Percentiles rank a stretch among this genome's conserved stretches.
phyloP scores from a whole-genome alignment of 64 coral and sea anemone species.

The Acropora tenuis region DNA sequence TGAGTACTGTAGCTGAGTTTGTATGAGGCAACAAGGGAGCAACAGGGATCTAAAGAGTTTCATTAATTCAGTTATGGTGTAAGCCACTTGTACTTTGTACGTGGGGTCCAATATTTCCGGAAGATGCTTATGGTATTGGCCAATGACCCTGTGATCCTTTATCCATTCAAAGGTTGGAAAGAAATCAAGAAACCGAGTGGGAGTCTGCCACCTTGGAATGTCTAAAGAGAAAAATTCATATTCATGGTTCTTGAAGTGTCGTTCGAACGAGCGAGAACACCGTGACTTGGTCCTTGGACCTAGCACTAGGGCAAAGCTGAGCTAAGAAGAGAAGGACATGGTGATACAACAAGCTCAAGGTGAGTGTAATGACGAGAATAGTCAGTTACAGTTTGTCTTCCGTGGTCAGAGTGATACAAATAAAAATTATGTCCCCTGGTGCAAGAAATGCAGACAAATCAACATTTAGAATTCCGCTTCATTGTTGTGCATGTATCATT shows the following conservation, averaged over 20 bases:
- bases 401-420: too few relatives aligned
- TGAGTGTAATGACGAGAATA: not conserved
- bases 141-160: not conserved
- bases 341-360: constrained; percentile 78
- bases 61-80: too few relatives aligned
- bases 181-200: constrained; percentile 91
- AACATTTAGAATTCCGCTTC: too few relatives aligned
- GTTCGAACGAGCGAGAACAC: constrained; percentile 87
- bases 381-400: not conserved
- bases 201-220: constrained; percentile 89
- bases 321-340: constrained; percentile 92
- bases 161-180: constrained; percentile 74
- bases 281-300: constrained; percentile 78
- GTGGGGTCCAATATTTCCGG: too few relatives aligned
- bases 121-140: too few relatives aligned
- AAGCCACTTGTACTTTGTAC: too few relatives aligned
- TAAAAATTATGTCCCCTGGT: too few relatives aligned
- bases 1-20: not conserved
- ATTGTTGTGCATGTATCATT: too few relatives aligned
- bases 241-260: constrained; percentile 88
- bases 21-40: not conserved
- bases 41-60: not conserved
- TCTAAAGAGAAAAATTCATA: constrained; percentile 85
- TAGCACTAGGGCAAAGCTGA: constrained; percentile 93
- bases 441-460: too few relatives aligned